A percentile compares a stretch with the other conserved stretches of the same genome.
These are phyloP conservation scores for Clarias macrocephalus DNA, from an alignment of 2,113 vertebrate species.

Conservation along the genomic window DNA sequence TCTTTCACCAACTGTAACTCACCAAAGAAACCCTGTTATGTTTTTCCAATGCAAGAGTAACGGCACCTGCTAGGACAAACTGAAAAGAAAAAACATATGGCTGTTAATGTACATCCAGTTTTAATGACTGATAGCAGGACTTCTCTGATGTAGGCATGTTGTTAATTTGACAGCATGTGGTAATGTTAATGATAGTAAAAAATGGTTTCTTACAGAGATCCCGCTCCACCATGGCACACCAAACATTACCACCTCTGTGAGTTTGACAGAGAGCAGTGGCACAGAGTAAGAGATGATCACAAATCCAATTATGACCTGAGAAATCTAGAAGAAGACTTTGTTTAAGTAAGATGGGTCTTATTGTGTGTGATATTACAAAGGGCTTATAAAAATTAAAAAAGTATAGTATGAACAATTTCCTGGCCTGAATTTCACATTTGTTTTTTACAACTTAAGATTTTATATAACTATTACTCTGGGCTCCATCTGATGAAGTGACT, in stretches of 20 bases:
- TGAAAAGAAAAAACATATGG: conserved; percentile 38
- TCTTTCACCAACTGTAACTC: conserved; percentile 51
- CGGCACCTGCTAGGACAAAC: conserved; percentile 67
- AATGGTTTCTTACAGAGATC: not conserved
- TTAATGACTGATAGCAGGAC: not conserved
- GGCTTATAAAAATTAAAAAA: too few species aligned
- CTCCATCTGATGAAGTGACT: conserved; percentile 39
- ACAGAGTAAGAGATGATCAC: conserved; percentile 71
- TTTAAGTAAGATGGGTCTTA: not conserved
- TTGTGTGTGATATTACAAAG: not conserved
- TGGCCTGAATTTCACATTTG: not conserved
- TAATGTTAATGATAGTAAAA: conserved; percentile 4
- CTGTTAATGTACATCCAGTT: not conserved
- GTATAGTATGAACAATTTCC: not conserved
- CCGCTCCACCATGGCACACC: conserved; percentile 75
- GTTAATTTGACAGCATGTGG: not conserved
- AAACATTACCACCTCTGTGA: conserved; percentile 62
- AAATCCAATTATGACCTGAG: conserved; percentile 72
- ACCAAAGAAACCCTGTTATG: conserved; percentile 61
- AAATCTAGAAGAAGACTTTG: conserved; percentile 60
- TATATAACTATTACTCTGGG: not conserved
- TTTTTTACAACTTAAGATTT: not conserved
- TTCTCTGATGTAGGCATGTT: not conserved
- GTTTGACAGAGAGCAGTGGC: conserved; percentile 61
- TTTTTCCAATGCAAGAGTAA: conserved; percentile 65